phyloP scores from a whole-genome alignment of 2,888 invertebrate species.

The Melieria crassipennis region DNA sequence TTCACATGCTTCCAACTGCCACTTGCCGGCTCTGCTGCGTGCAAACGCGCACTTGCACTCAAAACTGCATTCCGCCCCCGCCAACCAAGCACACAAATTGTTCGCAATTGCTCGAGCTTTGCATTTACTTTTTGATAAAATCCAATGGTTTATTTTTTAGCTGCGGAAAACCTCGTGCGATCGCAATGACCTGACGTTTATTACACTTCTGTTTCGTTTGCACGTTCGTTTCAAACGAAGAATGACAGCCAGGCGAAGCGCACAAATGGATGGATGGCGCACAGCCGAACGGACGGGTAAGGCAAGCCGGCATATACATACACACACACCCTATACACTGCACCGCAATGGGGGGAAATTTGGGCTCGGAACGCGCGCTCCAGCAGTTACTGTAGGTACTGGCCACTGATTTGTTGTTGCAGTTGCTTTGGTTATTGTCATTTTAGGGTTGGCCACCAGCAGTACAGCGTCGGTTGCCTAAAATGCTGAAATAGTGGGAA shows the following conservation, averaged over 20 bases:
- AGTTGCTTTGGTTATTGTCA: neutral
- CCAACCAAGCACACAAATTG: too few relatives aligned
- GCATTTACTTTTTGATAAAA: conserved; percentile 12
- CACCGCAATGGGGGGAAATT: too few relatives aligned
- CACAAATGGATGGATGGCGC: neutral
- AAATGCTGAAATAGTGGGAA: too few relatives aligned
- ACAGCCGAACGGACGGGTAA: conserved; percentile 7
- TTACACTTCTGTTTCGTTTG: conserved; percentile 42
- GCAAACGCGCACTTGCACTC: too few relatives aligned
- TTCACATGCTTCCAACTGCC: too few relatives aligned
- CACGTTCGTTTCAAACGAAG: conserved; percentile 28
- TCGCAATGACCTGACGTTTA: conserved; percentile 44
- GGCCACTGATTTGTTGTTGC: neutral
- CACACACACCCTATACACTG: too few relatives aligned
- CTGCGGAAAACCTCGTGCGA: conserved; percentile 35
- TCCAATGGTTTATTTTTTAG: neutral
- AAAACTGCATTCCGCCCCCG: too few relatives aligned
- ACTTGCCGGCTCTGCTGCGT: too few relatives aligned
- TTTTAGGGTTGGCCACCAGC: too few relatives aligned
- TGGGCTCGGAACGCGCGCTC: too few relatives aligned
- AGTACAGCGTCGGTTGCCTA: too few relatives aligned
- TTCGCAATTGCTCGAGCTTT: neutral
- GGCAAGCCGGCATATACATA: neutral
- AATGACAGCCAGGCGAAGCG: conserved; percentile 6
- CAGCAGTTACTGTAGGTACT: too few relatives aligned